Conservation (phyloP, 2,797 vertebrate species). For the Halcyon chelicuti region DNA sequence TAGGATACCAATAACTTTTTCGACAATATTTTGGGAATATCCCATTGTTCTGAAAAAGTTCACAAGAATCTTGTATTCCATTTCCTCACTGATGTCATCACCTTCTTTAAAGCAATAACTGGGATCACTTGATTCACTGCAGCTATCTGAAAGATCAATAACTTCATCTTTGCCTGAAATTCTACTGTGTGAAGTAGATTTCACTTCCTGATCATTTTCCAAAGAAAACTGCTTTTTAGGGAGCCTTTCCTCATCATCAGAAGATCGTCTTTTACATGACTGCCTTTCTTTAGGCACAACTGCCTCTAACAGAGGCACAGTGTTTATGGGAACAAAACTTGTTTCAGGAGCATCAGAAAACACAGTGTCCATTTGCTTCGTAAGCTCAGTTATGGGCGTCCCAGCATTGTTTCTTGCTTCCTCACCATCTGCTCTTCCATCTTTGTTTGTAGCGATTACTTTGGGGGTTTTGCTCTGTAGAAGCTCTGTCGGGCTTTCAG, state of each 20-base stretch:
- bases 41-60: constrained; percentile 99
- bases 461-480: neutral
- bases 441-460: neutral
- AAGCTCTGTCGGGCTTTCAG: neutral
- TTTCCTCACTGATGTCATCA: constrained; percentile 77
- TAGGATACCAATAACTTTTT: constrained; percentile 88
- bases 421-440: constrained; percentile 36
- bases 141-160: constrained; percentile 21
- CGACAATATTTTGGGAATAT: constrained; percentile 92
- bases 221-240: constrained; percentile 94
- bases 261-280: constrained; percentile 91
- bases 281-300: constrained; percentile 82
- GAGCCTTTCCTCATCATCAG: constrained; percentile 90
- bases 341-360: constrained; percentile 83
- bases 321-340: constrained; percentile 64
- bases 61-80: constrained; percentile 86
- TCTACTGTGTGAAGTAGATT: neutral
- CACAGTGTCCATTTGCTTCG: constrained; percentile 89
- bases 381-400: constrained; percentile 93
- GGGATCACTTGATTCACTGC: constrained; percentile 1
- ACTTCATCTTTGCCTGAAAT: neutral
- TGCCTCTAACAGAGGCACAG: constrained; percentile 52
- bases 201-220: constrained; percentile 81
- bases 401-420: constrained; percentile 87
- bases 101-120: constrained; percentile 41